phyloP scores from a whole-genome alignment of 2,113 vertebrate species.

The Petromus typicus region DNA sequence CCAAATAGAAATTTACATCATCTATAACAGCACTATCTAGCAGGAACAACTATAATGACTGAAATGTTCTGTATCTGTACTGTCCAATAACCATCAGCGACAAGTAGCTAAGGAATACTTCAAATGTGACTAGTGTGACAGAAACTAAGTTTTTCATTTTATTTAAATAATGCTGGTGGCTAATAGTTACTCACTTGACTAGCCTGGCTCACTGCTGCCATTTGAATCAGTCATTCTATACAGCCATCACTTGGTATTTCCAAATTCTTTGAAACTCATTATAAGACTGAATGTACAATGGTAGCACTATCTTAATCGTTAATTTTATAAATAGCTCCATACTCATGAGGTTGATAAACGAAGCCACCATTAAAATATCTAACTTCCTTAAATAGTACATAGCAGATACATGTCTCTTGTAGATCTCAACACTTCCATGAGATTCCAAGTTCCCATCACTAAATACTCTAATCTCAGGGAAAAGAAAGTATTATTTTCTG shows the following conservation, averaged over 20 bases:
- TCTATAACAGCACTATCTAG: neutral
- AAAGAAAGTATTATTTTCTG: slow-evolving; percentile 92
- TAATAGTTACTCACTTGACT: neutral
- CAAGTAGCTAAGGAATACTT: neutral
- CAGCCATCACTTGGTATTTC: slow-evolving; percentile 90
- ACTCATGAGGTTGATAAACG: slow-evolving; percentile 96
- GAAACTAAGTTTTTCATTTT: slow-evolving; percentile 13
- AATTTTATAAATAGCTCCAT: slow-evolving; percentile 95
- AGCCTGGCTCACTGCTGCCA: neutral
- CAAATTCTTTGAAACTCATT: slow-evolving; percentile 92
- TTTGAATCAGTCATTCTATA: slow-evolving; percentile 88
- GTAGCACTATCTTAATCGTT: slow-evolving; percentile 95
- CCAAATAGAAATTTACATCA: slow-evolving; percentile 61
- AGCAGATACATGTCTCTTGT: slow-evolving; percentile 94
- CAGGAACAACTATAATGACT: neutral
- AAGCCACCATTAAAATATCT: slow-evolving; percentile 93
- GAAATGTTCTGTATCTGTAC: neutral
- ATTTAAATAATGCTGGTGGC: neutral
- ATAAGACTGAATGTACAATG: slow-evolving; percentile 89
- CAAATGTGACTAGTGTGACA: neutral
- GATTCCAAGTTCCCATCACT: slow-evolving; percentile 94
- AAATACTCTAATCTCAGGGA: slow-evolving; percentile 93
- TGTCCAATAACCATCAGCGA: neutral
- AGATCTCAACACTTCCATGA: slow-evolving; percentile 94
- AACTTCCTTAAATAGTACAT: slow-evolving; percentile 95